Conservation (phyloP, 2,113 vertebrate genomes). For the Chloropsis hardwickii region DNA sequence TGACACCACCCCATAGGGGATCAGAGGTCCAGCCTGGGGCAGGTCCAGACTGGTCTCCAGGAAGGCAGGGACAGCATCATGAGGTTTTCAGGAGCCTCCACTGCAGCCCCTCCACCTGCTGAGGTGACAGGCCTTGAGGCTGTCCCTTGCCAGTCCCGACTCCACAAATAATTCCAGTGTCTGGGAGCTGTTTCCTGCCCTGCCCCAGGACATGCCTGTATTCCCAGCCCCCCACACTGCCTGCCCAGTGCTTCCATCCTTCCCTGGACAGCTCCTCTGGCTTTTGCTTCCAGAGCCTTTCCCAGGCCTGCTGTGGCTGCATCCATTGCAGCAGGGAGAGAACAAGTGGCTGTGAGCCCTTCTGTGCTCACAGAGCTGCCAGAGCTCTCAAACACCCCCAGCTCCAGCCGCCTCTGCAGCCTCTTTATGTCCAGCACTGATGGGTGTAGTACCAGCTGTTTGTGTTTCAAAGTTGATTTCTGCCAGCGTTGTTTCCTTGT, state of each 20-base stretch:
- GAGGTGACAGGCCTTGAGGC: background rate
- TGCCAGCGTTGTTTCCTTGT: background rate
- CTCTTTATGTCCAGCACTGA: background rate
- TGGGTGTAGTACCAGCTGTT: background rate
- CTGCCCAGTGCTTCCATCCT: background rate
- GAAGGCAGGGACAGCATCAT: too few relatives aligned
- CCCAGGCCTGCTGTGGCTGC: background rate
- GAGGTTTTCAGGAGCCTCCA: background rate
- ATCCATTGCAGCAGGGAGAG: background rate
- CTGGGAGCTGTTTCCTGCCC: background rate
- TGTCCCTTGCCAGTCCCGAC: background rate
- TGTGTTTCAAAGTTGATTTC: background rate
- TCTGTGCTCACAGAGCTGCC: background rate
- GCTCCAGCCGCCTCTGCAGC: background rate
- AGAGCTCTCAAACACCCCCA: background rate
- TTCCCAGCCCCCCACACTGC: background rate
- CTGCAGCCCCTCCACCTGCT: background rate
- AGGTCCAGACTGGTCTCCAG: background rate
- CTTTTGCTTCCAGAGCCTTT: background rate
- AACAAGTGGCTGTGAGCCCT: background rate
- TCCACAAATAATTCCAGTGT: background rate
- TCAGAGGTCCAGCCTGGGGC: background rate
- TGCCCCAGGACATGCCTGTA: too few relatives aligned
- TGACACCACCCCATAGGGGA: background rate
- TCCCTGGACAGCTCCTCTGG: background rate